These are phyloP conservation scores for Phrynocephalus forsythii DNA, from an alignment of 2,797 vertebrate species.

Conservation along the genomic window DNA sequence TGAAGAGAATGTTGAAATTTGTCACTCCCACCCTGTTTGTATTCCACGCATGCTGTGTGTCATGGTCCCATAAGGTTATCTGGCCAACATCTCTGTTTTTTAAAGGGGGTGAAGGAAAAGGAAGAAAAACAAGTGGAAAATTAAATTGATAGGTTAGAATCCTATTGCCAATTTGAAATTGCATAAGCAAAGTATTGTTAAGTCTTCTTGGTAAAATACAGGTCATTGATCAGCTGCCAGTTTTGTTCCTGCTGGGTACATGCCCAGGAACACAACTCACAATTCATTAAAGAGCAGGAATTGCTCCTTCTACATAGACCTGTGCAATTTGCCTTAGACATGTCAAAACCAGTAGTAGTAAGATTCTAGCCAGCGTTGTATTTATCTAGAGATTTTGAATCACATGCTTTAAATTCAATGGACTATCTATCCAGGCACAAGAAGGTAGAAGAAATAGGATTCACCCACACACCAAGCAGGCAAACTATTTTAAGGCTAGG, in stretches of 20 bases:
- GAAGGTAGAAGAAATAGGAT: background rate
- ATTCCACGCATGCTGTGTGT: background rate
- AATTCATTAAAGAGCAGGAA: too few relatives aligned
- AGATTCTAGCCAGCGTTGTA: background rate
- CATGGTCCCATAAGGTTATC: background rate
- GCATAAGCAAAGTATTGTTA: too few relatives aligned
- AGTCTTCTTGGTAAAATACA: too few relatives aligned
- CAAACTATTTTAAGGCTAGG: constrained; percentile 10
- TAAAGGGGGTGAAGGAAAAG: background rate
- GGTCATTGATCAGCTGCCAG: too few relatives aligned
- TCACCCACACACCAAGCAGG: background rate
- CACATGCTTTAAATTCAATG: background rate
- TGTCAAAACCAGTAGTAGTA: too few relatives aligned
- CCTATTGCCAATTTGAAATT: too few relatives aligned
- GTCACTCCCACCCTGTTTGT: too few relatives aligned
- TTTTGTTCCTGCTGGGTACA: too few relatives aligned
- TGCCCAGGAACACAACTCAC: too few relatives aligned
- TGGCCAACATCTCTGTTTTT: background rate
- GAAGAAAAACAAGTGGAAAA: background rate
- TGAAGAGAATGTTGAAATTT: background rate
- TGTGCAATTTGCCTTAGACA: too few relatives aligned
- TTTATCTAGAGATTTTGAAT: background rate
- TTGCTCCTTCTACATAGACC: too few relatives aligned
- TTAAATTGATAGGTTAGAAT: too few relatives aligned
- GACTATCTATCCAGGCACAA: background rate